Evolutionary conservation across 2,888 invertebrate genomes (phyloP), one percentile per base, ranked within the genome.

Genomic region (Odontocolon sp.): DNA sequence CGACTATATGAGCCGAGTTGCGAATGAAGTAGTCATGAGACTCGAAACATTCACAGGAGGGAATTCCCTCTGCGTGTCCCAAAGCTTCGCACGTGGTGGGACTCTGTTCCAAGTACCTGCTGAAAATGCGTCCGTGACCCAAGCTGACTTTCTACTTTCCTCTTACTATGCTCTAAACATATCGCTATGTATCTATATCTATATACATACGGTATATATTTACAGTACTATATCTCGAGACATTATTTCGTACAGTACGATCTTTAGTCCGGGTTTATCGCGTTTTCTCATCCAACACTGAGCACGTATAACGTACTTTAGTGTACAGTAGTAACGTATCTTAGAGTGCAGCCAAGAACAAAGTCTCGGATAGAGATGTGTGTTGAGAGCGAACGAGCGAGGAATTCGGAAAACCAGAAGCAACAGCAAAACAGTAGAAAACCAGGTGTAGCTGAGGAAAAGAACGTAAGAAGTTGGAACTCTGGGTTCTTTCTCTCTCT

Each of bases 1-100:
- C 54, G 33, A 54, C 31, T 28, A 54, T 31, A 33, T 33, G 33
- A 18, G 31, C 5, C 31, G n/a, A 16, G 40, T 33, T 47, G 73
- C 23, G 66, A 59, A 57, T 74, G 28, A 59, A 77, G 50, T 64
- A 69, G 74, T 77, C 77, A 69, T 64, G 77, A 74, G 77, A 57
- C 47, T 74, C 47, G 57, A n/a, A n/a, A n/a, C 21, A 33, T 45
- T 38, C 40, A 26, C 33, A 40, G 47, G 63, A 63, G 31, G 47
- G 57, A 74, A 74, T 74, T 74, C 69, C 64, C 63, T 57, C 63
- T 63, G 63, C 63, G 69, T 69, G 74, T 54, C 45, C 28, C 64
- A 21, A 57, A 74, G 74, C 56, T 57, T 42, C 14, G 74, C 66
- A 68, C 74, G 74, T 74, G 68, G 74, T n/a, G 50, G 50, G 9